These are phyloP conservation scores for Drosophila melanogaster DNA, from an alignment of 1,140 invertebrate species.

Conservation along the genomic window Release_6_plus_ISO1_MT NT_037436.4:4617501-4618000, in stretches of 20 bases:
- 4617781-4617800: conserved; percentile 41
- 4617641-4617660: conserved; percentile 42
- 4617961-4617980: conserved; percentile 56
- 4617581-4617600: background rate
- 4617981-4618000: conserved; percentile 50
- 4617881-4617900: conserved; percentile 50
- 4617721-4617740: conserved; percentile 33
- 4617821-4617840: conserved; percentile 61
- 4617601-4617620: conserved; percentile 11
- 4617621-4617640: conserved; percentile 55
- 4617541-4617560: background rate
- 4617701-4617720: conserved; percentile 36
- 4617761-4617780: conserved; percentile 67
- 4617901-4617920: conserved; percentile 7
- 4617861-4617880: conserved; percentile 66
- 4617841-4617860: conserved; percentile 47
- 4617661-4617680: conserved; percentile 46
- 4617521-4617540: too few relatives aligned
- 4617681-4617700: conserved; percentile 52
- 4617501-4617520: too few relatives aligned
- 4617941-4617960: conserved; percentile 48
- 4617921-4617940: conserved; percentile 26
- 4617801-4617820: conserved; percentile 68
- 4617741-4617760: conserved; percentile 9
- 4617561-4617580: background rate